Base-by-base conservation (phyloP, 1,140 invertebrate genomes). In the Mercenaria mercenaria region DNA sequence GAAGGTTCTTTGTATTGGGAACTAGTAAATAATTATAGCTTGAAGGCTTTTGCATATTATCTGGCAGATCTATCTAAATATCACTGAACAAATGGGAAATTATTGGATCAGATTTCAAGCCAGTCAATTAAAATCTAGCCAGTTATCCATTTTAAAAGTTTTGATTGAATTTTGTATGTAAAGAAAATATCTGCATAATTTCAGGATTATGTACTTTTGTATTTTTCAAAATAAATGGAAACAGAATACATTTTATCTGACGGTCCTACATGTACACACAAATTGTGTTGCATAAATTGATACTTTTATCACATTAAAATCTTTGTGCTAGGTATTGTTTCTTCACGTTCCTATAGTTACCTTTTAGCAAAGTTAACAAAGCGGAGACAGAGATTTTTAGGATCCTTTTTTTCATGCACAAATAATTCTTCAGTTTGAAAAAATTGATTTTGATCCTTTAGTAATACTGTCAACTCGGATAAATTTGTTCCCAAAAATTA, bases 21-120 rank as follows among this genome's bases (percentile, higher is more conserved):
- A 26, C 76, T 29, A 72, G 64, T 85, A 85, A 85, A 85, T 85
- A 85, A 85, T 69, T 85, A 50, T 85, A 76, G 83, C 83, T 59
- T 74, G 83, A 85, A 74, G 83, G 83, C 23, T 79, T 76, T 85
- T 74, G 83, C 64, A 72, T 85, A 76, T 76, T 85, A 85, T 85
- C 83, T 72, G 64, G 67, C 47, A 72, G 43, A 59, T 85, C 47
- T 72, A 85, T 52, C 83, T 74, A 85, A 34, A 52, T 85, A 85
- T 85, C 67, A 29, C 67, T 41, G 56, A 72, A 74, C 64, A 85
- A 85, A 85, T 74, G 15, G 11, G 83, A 85, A 85, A 85, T 74
- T 74, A 56, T 74, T 74, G 67, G 67, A 67, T 85, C 64, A 47
- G 20, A 85, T 85, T 85, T 74, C 83, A 34, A 47, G 3, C 41